Base-by-base conservation (phyloP, 2,888 invertebrate species). In the Cosmia pyralina region DNA sequence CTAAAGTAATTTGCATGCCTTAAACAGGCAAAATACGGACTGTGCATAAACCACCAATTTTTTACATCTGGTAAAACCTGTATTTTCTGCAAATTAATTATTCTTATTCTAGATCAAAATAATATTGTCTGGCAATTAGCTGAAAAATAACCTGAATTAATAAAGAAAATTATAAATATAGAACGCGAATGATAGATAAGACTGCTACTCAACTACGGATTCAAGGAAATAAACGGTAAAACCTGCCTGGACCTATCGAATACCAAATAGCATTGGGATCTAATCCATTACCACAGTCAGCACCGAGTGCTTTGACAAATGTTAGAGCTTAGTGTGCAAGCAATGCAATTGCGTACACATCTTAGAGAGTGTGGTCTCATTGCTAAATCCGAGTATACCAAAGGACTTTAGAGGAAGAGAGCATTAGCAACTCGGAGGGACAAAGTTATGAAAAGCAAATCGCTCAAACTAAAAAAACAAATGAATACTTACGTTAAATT, bases 231-330 rank as follows among this genome's bases (percentile, higher is more conserved):
- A 13, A 48, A 13, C 17, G 8, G 13, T 10, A 1, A 34, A 48
- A 48, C 17, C 34, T 4, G n/a, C 3, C 15, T 50, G 8, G 19
- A 34, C 48, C 34, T 15, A 67, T 48, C 19, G 60, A 48, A 67
- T 41, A 66, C 15, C 22, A 60, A 75, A 75, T 48, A 38, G 50
- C 58, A 44, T 52, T 5, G 17, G 22, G 13, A 66, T 19, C 28
- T 44, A 76, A 62, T 76, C 77, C 53, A 62, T 62, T 76, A 77
- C 55, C 44, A n/a, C 41, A 34, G 44, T 76, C 44, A n/a, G 28
- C 46, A 48, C 34, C 44, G 60, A 53, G 41, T 69, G 77, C 62
- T 77, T 69, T 57, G 77, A 62, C 68, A 60, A 50, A 75, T 58
- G 13, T 22, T 46, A 28, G 5, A 48, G 57, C 22, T 34, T n/a